These are phyloP conservation scores for Ceuthmochares aereus DNA, from an alignment of 2,113 vertebrate genomes.

Conservation along the genomic window DNA sequence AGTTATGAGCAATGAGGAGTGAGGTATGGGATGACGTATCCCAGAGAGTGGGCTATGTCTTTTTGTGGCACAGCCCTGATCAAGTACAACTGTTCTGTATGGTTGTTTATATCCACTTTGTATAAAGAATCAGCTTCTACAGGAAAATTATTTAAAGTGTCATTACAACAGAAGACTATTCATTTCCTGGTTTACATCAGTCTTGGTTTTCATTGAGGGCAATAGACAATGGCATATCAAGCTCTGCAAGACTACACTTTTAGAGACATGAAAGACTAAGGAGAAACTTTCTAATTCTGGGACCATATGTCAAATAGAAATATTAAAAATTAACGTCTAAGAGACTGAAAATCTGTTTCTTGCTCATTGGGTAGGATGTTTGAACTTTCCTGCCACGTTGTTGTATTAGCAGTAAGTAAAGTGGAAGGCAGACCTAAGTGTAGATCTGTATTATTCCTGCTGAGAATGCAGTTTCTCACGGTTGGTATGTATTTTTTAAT, in stretches of 20 bases:
- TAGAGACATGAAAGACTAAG: neutral
- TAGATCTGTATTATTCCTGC: neutral
- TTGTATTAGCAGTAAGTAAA: neutral
- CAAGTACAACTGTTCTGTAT: accelerated
- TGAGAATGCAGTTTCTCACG: neutral
- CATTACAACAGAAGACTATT: neutral
- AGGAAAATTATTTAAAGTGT: neutral
- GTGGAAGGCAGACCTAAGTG: accelerated
- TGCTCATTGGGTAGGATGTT: neutral
- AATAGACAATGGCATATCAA: neutral
- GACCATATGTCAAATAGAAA: neutral
- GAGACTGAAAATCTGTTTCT: neutral
- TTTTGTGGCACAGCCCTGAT: neutral
- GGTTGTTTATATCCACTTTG: accelerated
- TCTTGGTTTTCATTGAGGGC: neutral
- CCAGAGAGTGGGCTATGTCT: accelerated
- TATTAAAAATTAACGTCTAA: neutral
- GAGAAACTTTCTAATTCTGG: neutral
- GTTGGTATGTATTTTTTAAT: neutral
- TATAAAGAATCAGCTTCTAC: neutral
- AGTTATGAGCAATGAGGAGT: neutral
- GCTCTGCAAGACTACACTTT: neutral
- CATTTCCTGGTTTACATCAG: neutral
- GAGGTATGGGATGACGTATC: neutral
- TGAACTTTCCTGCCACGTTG: neutral